Base-by-base conservation (phyloP, 1,140 invertebrate genomes). In the Zophobas atratus region DNA sequence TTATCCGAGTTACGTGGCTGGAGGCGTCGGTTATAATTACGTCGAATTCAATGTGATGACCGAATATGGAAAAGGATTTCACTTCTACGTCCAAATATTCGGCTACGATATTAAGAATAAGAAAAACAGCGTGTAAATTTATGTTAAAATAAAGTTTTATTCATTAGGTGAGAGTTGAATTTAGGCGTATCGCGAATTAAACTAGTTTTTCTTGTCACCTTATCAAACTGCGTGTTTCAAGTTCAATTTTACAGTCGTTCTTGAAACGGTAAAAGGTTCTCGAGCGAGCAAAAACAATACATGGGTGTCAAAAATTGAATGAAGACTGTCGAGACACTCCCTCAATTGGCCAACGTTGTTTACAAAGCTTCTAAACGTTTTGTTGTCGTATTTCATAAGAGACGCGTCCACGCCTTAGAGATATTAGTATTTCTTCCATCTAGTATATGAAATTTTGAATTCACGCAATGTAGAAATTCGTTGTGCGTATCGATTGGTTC, bases 1-100 rank as follows among this genome's bases (percentile, higher is more conserved):
- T 1, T 85, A 84, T 76, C 83, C 84, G 6, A 79, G 56, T 63
- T 84, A 72, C 63, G 32, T 74, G 41, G 72, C 75, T 35, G 84
- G 84, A 6, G 84, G 84, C 63, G 80, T 85, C 41, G 84, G 83
- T 1, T 57, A 84, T 48, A 85, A 85, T 77, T 85, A 79, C 57
- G 73, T 85, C 20, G 77, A 80, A 73, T 85, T 85, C 71, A 81
- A 83, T 35, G 81, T 85, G 2, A 71, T 51, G 1, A 84, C 84
- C 6, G 73, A 51, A 8, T 84, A 80, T 75, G 84, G 84, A 3
- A 83, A 84, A 77, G 83, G 84, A 1, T 84, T 85, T 38, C 80
- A 85, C 38, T 85, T 84, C 70, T 83, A 80, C 57, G 82, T 85
- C 0, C 77, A 85, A 78, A 83, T 85, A 41, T 81, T 78, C 63